Base-by-base conservation (phyloP, 92 coral and sea anemone species). In the Actinostola sp. region DNA sequence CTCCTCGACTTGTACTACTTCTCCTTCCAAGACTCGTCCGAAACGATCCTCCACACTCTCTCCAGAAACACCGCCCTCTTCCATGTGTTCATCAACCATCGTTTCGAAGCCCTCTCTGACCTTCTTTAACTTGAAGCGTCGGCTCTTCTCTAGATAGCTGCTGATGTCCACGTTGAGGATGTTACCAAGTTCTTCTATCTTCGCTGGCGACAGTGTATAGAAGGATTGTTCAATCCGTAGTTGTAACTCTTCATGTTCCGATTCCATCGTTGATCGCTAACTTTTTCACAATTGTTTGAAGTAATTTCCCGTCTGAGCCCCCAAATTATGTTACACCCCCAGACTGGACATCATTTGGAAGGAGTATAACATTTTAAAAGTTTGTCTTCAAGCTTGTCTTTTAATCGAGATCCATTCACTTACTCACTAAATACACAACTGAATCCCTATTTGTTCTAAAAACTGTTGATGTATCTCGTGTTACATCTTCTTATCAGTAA, bases 1-100 rank as follows among this genome's bases (percentile, higher is more conserved):
- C 6, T 27, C 12, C 27, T 21, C 28, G 11, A 21, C 20, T 52
- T 52, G 28, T 52, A 2, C 25, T 7, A 1, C 5, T 56, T 56
- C 27, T n/a, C 1, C 27, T 27, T 25, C 28, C 26, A 36, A 67
- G 11, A 49, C 73, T 21, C 59, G 23, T 52, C 59, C 28, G 62
- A 52, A 23, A 70, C 75, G 33, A 70, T 48, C 8, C 44, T 28
- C 64, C 75, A 70, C 61, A 52, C 75, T 29, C 44, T 28, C 20
- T 25, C 25, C 28, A 67, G 26, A 35, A 43, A 67, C 19, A 23
- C 8, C 55, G 39, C 42, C 73, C n/a, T 38, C 57, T 67, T 67
- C 73, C 28, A 46, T 20, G 16, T 48, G 41, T 38, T 67, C 59
- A 30, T 38, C 51, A 33, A 16, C 23, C 11, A 46, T 16, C 39